Evolutionary conservation across 2,888 invertebrate genomes (phyloP).

Genomic region (Aphodius sticticus): DNA sequence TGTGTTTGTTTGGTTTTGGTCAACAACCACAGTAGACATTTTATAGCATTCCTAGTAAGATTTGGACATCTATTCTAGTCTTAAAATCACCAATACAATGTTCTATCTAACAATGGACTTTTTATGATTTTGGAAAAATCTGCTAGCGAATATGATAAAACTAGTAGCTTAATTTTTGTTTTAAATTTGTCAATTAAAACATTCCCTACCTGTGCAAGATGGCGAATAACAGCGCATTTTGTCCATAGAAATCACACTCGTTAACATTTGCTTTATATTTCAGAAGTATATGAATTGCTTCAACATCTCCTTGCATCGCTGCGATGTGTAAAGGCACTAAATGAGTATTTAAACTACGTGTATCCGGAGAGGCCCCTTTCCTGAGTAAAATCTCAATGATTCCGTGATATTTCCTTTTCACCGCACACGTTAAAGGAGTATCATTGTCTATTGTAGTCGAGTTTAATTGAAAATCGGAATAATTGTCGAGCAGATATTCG

Average conservation of each 20-base stretch:
- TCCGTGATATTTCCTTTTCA: constrained; percentile 65
- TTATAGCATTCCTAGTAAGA: no score
- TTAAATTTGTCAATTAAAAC: no score
- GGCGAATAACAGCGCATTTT: constrained; percentile 61
- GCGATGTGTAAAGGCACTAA: constrained; percentile 56
- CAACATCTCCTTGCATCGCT: constrained; percentile 45
- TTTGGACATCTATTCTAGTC: no score
- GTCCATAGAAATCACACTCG: constrained; percentile 58
- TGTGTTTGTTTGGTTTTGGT: no score
- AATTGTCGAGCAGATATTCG: constrained; percentile 62
- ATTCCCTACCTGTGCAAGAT: constrained; percentile 49
- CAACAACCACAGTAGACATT: no score
- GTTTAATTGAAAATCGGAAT: constrained; percentile 69
- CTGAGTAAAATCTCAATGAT: constrained; percentile 66
- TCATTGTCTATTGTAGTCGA: constrained; percentile 70
- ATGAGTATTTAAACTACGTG: background rate
- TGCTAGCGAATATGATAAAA: no score
- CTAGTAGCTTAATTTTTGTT: no score
- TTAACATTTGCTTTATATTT: constrained; percentile 56
- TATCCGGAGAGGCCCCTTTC: constrained; percentile 60
- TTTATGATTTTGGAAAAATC: no score
- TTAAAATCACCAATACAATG: no score
- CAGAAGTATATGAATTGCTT: constrained; percentile 52
- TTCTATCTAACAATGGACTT: no score
- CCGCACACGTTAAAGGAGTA: constrained; percentile 75